Evolutionary conservation across 2,797 vertebrate genomes (phyloP).

Genomic region (Labeo calbasu): DNA sequence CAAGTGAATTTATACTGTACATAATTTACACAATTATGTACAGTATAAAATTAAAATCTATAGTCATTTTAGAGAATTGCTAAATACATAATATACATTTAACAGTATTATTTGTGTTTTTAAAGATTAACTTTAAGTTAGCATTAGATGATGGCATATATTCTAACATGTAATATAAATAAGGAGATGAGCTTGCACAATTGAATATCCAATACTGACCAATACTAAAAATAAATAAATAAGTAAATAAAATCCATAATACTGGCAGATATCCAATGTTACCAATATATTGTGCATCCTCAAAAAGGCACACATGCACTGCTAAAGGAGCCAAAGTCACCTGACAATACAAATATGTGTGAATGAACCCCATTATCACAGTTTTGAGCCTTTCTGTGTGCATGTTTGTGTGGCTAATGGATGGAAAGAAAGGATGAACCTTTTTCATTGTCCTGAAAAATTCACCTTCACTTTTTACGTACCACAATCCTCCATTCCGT

Average conservation of each 20-base stretch:
- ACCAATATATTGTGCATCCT: background rate
- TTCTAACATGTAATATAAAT: background rate
- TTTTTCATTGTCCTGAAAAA: constrained; percentile 2
- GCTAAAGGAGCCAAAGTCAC: background rate
- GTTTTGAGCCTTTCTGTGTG: background rate
- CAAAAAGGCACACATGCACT: constrained; percentile 3
- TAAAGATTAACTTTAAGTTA: background rate
- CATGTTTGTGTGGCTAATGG: constrained; percentile 9
- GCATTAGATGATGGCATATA: background rate
- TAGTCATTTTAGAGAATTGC: too few species aligned
- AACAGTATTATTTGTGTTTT: background rate
- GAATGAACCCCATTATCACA: background rate
- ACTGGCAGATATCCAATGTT: background rate
- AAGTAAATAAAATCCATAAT: background rate
- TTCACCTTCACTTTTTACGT: constrained; percentile 33
- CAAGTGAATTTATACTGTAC: too few species aligned
- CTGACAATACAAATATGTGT: background rate
- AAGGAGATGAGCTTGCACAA: background rate
- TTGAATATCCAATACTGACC: background rate
- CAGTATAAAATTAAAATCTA: background rate
- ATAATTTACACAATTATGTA: background rate
- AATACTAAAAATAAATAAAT: background rate
- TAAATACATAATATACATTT: background rate
- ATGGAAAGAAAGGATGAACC: background rate
- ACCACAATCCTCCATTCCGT: constrained; percentile 35